phyloP scores from a whole-genome alignment of 1,140 invertebrate genomes.

The Ostrea denselamellosa region DNA sequence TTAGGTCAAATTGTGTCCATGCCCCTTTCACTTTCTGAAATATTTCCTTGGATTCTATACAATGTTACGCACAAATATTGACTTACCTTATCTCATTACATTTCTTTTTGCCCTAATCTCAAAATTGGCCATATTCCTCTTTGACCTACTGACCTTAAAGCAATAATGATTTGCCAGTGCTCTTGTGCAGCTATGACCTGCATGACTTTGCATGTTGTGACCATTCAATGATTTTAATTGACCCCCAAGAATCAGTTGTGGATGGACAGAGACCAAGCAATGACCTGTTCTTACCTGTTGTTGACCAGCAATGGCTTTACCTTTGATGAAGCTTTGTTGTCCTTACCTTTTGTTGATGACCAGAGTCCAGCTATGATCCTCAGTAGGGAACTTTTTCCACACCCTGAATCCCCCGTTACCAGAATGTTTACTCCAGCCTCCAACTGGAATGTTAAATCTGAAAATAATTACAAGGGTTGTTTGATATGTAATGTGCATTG shows the following conservation, averaged over 20 bases:
- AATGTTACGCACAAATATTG: no score
- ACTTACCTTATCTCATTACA: no score
- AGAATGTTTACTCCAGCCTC: conserved; percentile 79
- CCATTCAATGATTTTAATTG: background rate
- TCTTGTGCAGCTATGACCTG: background rate
- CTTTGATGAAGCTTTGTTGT: background rate
- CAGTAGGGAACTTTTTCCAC: conserved; percentile 83
- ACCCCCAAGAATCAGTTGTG: background rate
- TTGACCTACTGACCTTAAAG: background rate
- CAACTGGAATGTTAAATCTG: conserved; percentile 80
- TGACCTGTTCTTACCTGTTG: background rate
- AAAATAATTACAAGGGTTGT: no score
- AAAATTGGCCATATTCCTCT: background rate
- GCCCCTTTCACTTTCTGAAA: no score
- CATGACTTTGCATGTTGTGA: background rate
- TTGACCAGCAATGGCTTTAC: no score
- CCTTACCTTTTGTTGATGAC: conserved; percentile 74
- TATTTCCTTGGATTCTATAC: no score
- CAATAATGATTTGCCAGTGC: background rate
- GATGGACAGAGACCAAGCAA: background rate
- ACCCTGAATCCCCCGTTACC: conserved; percentile 82
- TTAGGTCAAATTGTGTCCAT: no score
- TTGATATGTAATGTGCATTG: no score
- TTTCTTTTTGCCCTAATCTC: no score
- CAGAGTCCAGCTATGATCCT: conserved; percentile 82